phyloP scores from a whole-genome alignment of 2,113 vertebrate genomes.

The Quiscalus mexicanus region DNA sequence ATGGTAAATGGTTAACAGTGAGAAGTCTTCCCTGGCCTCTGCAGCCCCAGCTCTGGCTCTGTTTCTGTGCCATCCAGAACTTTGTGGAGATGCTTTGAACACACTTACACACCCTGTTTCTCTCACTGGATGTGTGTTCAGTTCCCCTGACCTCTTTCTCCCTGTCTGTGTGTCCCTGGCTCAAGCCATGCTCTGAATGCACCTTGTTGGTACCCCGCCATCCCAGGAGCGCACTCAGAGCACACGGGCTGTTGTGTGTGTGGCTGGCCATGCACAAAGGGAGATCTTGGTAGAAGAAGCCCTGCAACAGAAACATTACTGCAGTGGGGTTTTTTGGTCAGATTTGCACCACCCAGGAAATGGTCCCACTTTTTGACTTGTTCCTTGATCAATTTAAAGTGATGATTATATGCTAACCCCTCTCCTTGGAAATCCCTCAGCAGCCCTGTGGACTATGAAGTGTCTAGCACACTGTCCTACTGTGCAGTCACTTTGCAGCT shows the following conservation, averaged over 20 bases:
- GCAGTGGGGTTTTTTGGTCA: background rate
- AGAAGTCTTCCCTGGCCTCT: background rate
- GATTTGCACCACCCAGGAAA: background rate
- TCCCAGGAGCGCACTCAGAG: background rate
- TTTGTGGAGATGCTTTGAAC: background rate
- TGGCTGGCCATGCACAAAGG: background rate
- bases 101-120: accelerated
- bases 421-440: background rate
- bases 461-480: too few relatives aligned
- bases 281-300: background rate
- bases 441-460: background rate
- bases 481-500: background rate
- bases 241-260: too few relatives aligned
- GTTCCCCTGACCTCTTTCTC: accelerated
- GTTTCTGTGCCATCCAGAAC: background rate
- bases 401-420: background rate
- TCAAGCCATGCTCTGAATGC: background rate
- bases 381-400: background rate
- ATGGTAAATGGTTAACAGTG: accelerated
- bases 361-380: background rate
- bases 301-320: background rate
- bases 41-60: background rate
- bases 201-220: background rate
- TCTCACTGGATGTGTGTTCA: background rate
- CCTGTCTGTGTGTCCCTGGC: background rate